Conservation (phyloP, 2,797 vertebrate genomes). For the Gorsachius magnificus region DNA sequence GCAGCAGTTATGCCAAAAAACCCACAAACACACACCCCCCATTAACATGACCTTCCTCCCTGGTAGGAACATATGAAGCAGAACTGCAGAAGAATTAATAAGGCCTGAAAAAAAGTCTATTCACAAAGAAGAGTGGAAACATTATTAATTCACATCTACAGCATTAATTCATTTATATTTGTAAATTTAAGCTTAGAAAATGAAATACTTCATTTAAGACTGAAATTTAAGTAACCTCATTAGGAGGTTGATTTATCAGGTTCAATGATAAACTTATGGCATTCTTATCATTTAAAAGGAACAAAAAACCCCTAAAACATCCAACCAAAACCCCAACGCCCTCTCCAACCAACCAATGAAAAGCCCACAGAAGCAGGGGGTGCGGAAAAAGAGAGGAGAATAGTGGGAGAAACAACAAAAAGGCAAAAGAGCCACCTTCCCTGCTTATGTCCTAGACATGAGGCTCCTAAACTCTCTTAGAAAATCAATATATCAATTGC, state of each 20-base stretch:
- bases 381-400: not conserved
- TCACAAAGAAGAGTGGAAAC: not conserved
- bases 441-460: not conserved
- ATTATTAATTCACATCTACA: not conserved
- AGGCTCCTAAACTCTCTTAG: not conserved
- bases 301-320: not conserved
- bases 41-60: not conserved
- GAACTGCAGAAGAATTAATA: not conserved
- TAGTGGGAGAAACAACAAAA: not conserved
- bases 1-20: not conserved
- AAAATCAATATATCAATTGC: not conserved
- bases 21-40: not conserved
- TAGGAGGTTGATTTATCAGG: not conserved
- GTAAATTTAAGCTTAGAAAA: not conserved
- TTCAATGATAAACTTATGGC: not conserved
- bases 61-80: not conserved
- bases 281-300: not conserved
- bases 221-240: not conserved
- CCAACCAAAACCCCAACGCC: not conserved
- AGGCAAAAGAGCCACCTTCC: not conserved
- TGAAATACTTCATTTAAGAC: not conserved
- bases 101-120: not conserved
- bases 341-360: not conserved
- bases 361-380: not conserved
- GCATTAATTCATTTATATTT: not conserved